phyloP scores from a whole-genome alignment of 2,888 invertebrate genomes.

The Mesorhabditis belari region DNA sequence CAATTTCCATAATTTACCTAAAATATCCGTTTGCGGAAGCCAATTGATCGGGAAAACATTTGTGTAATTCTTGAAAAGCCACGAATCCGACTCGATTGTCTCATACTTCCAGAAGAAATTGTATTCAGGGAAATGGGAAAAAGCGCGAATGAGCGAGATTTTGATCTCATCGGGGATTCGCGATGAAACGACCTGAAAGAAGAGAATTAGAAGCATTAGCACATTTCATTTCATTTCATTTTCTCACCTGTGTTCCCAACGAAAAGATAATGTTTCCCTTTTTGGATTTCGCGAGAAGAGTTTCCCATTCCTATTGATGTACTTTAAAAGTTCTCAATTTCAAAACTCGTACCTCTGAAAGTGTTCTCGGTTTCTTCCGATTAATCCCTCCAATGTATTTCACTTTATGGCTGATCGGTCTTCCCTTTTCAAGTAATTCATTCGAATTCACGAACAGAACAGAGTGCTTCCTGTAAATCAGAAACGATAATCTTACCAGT shows the following conservation, averaged over 20 bases:
- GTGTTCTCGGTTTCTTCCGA: constrained; percentile 15
- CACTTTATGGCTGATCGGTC: constrained; percentile 27
- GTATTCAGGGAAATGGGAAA: constrained; percentile 27
- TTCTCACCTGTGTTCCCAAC: constrained; percentile 29
- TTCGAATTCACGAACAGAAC: constrained; percentile 33
- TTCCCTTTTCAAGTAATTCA: constrained; percentile 32
- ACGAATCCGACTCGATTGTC: constrained; percentile 10
- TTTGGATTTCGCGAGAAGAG: constrained; percentile 3
- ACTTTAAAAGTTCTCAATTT: too few species aligned
- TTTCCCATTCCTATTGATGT: constrained; percentile 7
- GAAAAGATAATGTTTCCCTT: constrained; percentile 31
- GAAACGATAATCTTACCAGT: too few species aligned
- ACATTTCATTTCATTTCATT: not conserved
- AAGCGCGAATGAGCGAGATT: constrained; percentile 17
- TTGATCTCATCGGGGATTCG: constrained; percentile 13
- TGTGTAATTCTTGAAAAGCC: constrained; percentile 12
- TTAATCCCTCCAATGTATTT: constrained; percentile 37
- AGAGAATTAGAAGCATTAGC: constrained; percentile 4
- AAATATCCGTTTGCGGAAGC: constrained; percentile 38
- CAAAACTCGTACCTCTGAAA: constrained; percentile 4
- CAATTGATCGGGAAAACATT: constrained; percentile 30
- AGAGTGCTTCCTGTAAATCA: constrained; percentile 9
- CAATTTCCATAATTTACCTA: constrained; percentile 14
- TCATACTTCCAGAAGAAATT: constrained; percentile 36
- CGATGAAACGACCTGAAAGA: constrained; percentile 2